Conservation (phyloP, 2,113 vertebrate genomes). For the Elephas maximus region DNA sequence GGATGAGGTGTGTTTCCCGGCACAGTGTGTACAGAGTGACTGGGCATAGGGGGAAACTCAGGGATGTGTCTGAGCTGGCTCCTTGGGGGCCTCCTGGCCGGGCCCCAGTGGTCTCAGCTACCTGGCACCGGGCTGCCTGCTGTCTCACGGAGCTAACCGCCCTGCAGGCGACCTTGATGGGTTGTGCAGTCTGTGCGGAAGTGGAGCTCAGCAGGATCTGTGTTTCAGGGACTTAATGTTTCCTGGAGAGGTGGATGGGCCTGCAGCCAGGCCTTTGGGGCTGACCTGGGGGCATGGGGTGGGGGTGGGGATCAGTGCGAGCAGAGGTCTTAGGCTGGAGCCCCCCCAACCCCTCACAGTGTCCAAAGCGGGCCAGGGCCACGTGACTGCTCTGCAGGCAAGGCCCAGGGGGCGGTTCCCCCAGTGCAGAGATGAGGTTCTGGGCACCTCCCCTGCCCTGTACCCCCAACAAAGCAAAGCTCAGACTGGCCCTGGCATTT, state of each 20-base stretch:
- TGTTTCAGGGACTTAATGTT: conserved; percentile 30
- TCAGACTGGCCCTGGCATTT: neutral
- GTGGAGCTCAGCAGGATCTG: neutral
- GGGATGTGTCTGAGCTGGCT: neutral
- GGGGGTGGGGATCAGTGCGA: accelerated
- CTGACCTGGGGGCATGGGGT: conserved; percentile 25
- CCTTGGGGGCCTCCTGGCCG: neutral
- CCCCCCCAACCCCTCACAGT: too few relatives aligned
- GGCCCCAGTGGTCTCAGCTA: neutral
- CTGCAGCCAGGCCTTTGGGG: conserved; percentile 50
- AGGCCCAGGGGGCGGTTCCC: neutral
- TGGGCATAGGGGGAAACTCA: neutral
- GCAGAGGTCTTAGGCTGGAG: neutral
- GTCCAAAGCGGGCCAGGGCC: neutral
- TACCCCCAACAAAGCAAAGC: neutral
- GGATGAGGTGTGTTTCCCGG: too few relatives aligned
- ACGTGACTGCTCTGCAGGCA: neutral
- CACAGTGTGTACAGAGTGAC: neutral
- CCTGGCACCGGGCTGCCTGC: neutral
- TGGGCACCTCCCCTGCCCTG: too few relatives aligned
- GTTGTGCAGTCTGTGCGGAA: neutral
- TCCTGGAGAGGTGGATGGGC: conserved; percentile 54
- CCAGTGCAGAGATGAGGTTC: neutral
- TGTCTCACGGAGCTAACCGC: neutral
- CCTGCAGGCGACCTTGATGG: neutral